Evolutionary conservation across 2,797 vertebrate genomes (phyloP).

Genomic region (Thripadectes ignobilis): DNA sequence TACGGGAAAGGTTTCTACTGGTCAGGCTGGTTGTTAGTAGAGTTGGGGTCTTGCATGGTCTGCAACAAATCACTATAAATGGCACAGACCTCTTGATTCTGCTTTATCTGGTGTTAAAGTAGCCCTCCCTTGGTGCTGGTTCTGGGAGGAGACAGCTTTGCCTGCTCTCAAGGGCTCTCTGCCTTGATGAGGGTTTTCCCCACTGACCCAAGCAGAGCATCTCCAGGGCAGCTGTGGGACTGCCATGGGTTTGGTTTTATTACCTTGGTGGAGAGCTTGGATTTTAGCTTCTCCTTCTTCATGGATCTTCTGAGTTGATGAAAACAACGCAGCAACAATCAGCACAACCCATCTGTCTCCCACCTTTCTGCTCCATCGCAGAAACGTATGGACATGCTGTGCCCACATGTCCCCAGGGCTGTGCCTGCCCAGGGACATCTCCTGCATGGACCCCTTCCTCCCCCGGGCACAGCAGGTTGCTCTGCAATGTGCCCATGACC

Average conservation of each 20-base stretch:
- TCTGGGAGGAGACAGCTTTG: neutral
- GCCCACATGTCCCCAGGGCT: neutral
- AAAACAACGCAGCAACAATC: neutral
- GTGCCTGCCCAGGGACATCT: neutral
- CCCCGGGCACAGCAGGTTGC: neutral
- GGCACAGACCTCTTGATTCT: neutral
- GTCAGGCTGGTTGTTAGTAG: conserved; percentile 19
- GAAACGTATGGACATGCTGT: neutral
- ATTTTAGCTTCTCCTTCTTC: neutral
- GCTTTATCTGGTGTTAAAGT: neutral
- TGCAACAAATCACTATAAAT: neutral
- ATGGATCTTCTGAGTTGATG: neutral
- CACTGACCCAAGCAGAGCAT: neutral
- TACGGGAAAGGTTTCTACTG: conserved; percentile 20
- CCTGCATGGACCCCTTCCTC: neutral
- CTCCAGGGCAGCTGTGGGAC: neutral
- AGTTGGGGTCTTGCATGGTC: neutral
- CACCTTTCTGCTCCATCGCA: neutral
- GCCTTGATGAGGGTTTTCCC: neutral
- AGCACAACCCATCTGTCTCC: neutral
- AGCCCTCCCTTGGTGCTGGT: neutral
- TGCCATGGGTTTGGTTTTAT: neutral
- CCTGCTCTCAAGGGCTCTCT: neutral
- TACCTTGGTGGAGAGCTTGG: neutral
- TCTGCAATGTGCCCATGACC: neutral